Conservation (phyloP, 2,797 vertebrate genomes). For the Chanos chanos region DNA sequence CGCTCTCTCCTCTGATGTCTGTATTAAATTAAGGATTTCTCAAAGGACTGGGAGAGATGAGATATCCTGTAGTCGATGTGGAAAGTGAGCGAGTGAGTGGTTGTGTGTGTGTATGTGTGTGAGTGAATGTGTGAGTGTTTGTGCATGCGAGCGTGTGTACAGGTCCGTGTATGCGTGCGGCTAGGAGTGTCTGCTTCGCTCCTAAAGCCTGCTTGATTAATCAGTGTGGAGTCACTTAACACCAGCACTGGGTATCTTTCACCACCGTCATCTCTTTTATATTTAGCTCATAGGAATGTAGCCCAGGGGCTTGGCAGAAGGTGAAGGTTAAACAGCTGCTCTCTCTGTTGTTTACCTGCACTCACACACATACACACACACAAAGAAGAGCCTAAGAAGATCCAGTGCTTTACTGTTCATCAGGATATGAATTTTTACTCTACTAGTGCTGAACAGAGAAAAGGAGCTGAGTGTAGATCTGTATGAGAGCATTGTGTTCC, state of each 20-base stretch:
- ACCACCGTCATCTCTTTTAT: constrained; percentile 55
- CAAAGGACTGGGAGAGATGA: too few relatives aligned
- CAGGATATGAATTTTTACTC: too few relatives aligned
- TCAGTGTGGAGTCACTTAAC: constrained; percentile 51
- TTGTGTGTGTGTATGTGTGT: background rate
- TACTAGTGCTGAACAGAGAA: too few relatives aligned
- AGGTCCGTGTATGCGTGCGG: background rate
- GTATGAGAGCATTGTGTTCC: too few relatives aligned
- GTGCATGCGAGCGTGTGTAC: background rate
- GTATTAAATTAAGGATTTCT: too few relatives aligned
- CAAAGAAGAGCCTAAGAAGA: background rate
- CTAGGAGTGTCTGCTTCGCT: background rate
- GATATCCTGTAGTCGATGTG: too few relatives aligned
- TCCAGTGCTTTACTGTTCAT: too few relatives aligned
- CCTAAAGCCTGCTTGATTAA: constrained; percentile 16
- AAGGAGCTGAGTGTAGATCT: too few relatives aligned
- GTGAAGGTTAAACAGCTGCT: constrained; percentile 51
- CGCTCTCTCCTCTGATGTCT: too few relatives aligned
- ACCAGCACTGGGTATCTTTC: constrained; percentile 50
- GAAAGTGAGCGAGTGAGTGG: background rate
- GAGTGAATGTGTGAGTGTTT: background rate
- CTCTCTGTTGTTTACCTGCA: constrained; percentile 68
- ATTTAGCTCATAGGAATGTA: constrained; percentile 69
- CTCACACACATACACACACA: constrained; percentile 4
- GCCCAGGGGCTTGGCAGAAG: constrained; percentile 45